Conservation (phyloP, 2,888 invertebrate species). For the Scaptomyza polygonia region DNA sequence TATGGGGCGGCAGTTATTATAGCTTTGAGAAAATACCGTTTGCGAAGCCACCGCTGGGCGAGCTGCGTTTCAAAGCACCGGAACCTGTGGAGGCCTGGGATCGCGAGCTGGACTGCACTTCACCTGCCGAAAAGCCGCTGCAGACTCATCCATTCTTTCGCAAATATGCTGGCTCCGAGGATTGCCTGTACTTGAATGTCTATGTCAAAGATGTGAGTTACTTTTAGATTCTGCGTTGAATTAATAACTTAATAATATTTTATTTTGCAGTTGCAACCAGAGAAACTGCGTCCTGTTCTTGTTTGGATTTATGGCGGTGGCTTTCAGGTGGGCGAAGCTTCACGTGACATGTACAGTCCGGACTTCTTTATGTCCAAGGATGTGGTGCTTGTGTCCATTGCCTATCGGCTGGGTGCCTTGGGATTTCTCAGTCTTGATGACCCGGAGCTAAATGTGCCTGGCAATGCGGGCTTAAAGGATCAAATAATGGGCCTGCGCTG, state of each 20-base stretch:
- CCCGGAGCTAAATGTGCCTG: slow-evolving; percentile 84
- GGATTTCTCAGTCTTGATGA: slow-evolving; percentile 85
- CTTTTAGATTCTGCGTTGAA: neutral
- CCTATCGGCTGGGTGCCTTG: slow-evolving; percentile 85
- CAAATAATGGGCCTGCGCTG: slow-evolving; percentile 85
- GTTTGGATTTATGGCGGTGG: slow-evolving; percentile 86
- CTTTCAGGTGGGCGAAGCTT: slow-evolving; percentile 84
- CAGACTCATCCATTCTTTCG: slow-evolving; percentile 81
- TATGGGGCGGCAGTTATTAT: slow-evolving; percentile 80
- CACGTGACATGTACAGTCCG: slow-evolving; percentile 84
- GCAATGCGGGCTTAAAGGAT: slow-evolving; percentile 86
- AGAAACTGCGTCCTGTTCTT: slow-evolving; percentile 82
- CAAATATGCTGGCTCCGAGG: slow-evolving; percentile 85
- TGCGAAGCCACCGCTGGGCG: slow-evolving; percentile 82
- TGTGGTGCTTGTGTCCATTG: slow-evolving; percentile 84
- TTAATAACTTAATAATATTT: neutral
- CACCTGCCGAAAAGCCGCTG: slow-evolving; percentile 80
- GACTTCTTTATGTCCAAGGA: slow-evolving; percentile 85
- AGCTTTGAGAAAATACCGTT: slow-evolving; percentile 83
- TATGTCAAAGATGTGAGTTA: slow-evolving; percentile 81
- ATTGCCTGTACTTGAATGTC: slow-evolving; percentile 86
- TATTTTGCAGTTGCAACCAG: slow-evolving; percentile 68
- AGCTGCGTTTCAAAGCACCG: slow-evolving; percentile 84
- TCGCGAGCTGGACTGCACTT: slow-evolving; percentile 83
- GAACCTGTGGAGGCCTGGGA: slow-evolving; percentile 84